A percentile compares a stretch with the other conserved stretches of the same genome.
phyloP scores from a whole-genome alignment of 2,888 invertebrate genomes.

The Cosmia pyralina region DNA sequence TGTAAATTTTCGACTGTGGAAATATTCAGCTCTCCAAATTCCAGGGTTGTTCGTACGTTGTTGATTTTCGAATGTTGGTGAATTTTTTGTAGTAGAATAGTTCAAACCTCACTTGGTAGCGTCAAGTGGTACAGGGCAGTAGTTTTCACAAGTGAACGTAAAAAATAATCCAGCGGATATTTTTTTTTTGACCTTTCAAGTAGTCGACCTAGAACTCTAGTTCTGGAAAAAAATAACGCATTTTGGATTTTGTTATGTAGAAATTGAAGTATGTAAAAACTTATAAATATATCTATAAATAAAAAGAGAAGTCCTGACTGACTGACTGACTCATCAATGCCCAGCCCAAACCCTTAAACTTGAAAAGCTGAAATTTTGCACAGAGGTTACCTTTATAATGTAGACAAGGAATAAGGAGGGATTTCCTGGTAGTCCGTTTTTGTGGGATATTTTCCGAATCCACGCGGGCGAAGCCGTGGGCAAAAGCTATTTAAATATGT shows the following conservation, averaged over 20 bases:
- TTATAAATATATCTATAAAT: background rate
- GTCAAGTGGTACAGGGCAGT: slow-evolving; percentile 1
- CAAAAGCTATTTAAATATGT: background rate
- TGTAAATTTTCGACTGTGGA: slow-evolving; percentile 24
- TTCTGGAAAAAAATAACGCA: background rate
- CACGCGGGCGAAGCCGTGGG: too few species aligned
- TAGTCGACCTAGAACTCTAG: background rate
- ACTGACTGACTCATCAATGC: too few species aligned
- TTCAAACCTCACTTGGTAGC: slow-evolving; percentile 5
- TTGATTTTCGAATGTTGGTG: slow-evolving; percentile 37
- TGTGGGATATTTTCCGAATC: too few species aligned
- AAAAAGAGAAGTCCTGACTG: too few species aligned
- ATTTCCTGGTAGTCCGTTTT: too few species aligned
- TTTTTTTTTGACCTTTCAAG: background rate
- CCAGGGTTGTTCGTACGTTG: slow-evolving; percentile 22
- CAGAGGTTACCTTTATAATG: too few species aligned
- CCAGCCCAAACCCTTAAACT: too few species aligned
- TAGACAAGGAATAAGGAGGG: too few species aligned
- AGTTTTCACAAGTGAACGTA: slow-evolving; percentile 3
- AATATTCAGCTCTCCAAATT: slow-evolving; percentile 38
- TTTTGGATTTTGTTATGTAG: background rate
- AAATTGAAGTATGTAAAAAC: background rate
- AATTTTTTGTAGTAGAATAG: slow-evolving; percentile 26
- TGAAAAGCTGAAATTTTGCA: too few species aligned
- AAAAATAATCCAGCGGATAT: background rate